Conservation (phyloP, 2,888 invertebrate genomes). For the Ypsolopha sequella region DNA sequence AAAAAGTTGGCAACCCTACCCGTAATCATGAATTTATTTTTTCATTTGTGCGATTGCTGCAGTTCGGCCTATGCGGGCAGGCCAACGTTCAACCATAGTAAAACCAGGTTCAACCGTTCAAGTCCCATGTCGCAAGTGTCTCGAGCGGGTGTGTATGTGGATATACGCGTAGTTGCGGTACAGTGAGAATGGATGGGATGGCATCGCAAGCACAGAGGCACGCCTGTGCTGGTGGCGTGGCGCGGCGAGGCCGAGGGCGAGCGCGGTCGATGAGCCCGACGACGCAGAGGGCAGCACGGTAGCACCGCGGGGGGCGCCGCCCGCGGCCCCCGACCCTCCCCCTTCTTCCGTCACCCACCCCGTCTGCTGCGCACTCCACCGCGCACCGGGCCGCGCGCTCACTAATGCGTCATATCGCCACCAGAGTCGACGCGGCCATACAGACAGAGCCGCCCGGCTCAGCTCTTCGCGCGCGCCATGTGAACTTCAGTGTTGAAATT, state of each 20-base stretch:
- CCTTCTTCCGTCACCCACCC: slow-evolving; percentile 23
- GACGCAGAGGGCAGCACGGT: slow-evolving; percentile 62
- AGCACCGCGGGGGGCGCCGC: slow-evolving; percentile 38
- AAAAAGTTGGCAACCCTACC: too few species aligned
- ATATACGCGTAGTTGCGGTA: slow-evolving; percentile 38
- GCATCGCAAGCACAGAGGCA: slow-evolving; percentile 10
- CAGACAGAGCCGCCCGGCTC: slow-evolving; percentile 23
- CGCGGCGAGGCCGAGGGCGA: slow-evolving; percentile 48
- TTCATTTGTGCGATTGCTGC: too few species aligned
- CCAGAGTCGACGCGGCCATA: slow-evolving; percentile 42
- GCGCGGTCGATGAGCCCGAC: slow-evolving; percentile 67
- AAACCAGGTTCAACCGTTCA: too few species aligned
- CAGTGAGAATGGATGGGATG: slow-evolving; percentile 38
- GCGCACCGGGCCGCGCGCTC: slow-evolving; percentile 60
- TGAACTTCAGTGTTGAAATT: slow-evolving; percentile 46
- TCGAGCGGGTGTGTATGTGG: slow-evolving; percentile 8
- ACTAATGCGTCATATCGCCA: slow-evolving; percentile 67
- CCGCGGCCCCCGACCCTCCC: slow-evolving; percentile 26
- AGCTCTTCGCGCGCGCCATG: slow-evolving; percentile 56
- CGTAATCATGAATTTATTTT: too few species aligned
- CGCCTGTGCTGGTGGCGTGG: slow-evolving; percentile 21
- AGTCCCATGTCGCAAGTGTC: slow-evolving; percentile 4
- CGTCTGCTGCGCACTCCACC: slow-evolving; percentile 52
- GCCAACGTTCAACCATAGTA: slow-evolving; percentile 1
- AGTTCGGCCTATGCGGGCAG: neutral